Evolutionary conservation across 1,140 invertebrate species (phyloP), one percentile per base, ranked within the genome.

Genomic region (Leptoteleia sp.): DNA sequence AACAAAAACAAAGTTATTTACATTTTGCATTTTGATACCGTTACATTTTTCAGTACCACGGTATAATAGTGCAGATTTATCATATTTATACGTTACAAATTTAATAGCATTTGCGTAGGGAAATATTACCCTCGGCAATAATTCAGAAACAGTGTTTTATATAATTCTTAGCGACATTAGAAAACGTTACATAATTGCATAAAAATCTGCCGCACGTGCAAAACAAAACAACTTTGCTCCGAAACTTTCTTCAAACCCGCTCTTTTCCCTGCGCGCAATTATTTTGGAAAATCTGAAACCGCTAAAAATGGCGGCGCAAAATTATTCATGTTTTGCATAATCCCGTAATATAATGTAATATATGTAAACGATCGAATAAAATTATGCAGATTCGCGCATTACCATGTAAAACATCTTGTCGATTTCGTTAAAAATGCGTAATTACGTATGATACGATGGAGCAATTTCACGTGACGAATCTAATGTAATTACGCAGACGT

Each of bases 351-450:
- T 76, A 76, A 76, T 76, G 47, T 76, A 65, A 76, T 76, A 76
- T 68, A 76, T 75, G 62, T 67, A 75, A 67, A 67, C 40, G 71
- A 47, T 62, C 40, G 72, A 68, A 76, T 68, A 65, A 76, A 76
- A 33, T 76, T 68, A 76, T 76, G 72, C 25, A 76, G 17, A 76
- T 76, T 38, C 40, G 55, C 12, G 52, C 72, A 76, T 76, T 76
- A 76, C 47, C 62, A 68, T 76, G 72, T 62, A 68, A 76, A 68
- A 67, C 72, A 57, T 54, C 72, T 76, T 76, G 62, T 76, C 72
- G 62, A 76, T 76, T 76, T 62, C 31, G 48, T 76, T 64, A 76
- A 76, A 76, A 76, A 68, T 62, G 47, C 72, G 54, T 68, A 76
- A 76, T 76, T 68, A 55, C 17, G 55, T 55, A 47, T 62, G 62